Conservation (phyloP, 2,888 invertebrate genomes). For the Scaptomyza caliginosa region DNA sequence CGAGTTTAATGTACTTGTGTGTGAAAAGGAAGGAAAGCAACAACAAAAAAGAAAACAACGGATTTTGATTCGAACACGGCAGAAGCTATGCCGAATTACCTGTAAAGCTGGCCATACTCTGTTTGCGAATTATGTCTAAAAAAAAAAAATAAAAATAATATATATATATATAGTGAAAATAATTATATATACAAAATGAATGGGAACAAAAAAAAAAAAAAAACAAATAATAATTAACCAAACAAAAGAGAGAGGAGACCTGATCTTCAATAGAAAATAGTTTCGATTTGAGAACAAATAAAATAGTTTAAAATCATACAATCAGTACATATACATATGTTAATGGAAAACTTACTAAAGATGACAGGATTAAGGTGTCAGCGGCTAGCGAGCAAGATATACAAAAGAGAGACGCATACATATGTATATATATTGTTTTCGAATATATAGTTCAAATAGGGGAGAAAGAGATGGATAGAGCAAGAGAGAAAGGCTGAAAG, state of each 20-base stretch:
- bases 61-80: conserved; percentile 33
- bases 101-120: conserved; percentile 82
- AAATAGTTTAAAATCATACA: conserved; percentile 14
- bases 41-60: conserved; percentile 20
- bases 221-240: conserved; percentile 13
- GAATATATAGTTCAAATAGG: conserved; percentile 2
- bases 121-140: conserved; percentile 84
- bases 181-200: conserved; percentile 57
- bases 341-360: conserved; percentile 51
- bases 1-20: background rate
- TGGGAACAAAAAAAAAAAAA: conserved; percentile 37
- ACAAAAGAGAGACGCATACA: conserved; percentile 30
- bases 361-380: conserved; percentile 33
- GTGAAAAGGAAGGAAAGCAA: background rate
- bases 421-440: background rate
- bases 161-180: conserved; percentile 55
- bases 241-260: background rate
- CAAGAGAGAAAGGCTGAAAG: conserved; percentile 22
- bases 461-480: conserved; percentile 5
- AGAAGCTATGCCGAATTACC: conserved; percentile 80
- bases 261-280: background rate
- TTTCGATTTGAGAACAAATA: conserved; percentile 8
- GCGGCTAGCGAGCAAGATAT: conserved; percentile 41
- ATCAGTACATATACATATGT: conserved; percentile 6
- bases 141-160: conserved; percentile 73